Conservation (phyloP, 2,113 vertebrate species). For the Eclectus roratus region DNA sequence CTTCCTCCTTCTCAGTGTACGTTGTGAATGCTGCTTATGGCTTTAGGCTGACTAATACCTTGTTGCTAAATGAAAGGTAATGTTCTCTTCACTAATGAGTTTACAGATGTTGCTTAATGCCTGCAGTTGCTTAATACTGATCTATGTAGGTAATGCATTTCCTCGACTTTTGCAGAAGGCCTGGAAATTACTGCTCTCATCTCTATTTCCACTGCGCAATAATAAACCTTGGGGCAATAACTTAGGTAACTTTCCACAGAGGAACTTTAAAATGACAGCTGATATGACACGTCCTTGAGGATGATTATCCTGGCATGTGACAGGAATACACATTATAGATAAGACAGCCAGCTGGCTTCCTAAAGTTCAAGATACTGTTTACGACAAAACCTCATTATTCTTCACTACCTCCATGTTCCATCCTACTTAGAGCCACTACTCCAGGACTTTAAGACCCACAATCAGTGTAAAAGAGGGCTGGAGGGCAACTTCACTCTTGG, state of each 20-base stretch:
- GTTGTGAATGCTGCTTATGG: not conserved
- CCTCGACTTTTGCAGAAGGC: not conserved
- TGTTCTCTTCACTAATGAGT: not conserved
- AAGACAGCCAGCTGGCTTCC: not conserved
- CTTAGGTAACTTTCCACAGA: not conserved
- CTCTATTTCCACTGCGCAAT: not conserved
- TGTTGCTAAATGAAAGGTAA: not conserved
- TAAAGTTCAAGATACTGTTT: not conserved
- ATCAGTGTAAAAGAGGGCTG: too few relatives aligned
- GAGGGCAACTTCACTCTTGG: not conserved
- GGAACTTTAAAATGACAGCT: not conserved
- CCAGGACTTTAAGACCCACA: not conserved
- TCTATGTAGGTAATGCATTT: not conserved
- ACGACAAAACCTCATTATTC: not conserved
- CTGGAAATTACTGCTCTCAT: not conserved
- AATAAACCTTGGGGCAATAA: not conserved
- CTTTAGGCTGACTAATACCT: not conserved
- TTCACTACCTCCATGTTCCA: not conserved
- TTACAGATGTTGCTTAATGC: not conserved
- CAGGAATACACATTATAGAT: not conserved
- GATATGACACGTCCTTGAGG: not conserved
- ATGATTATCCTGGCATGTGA: not conserved
- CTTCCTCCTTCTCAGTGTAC: not conserved
- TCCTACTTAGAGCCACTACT: too few relatives aligned
- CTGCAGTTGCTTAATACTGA: not conserved